Base-by-base conservation (phyloP, 2,888 invertebrate species). In the Eledona agricola region DNA sequence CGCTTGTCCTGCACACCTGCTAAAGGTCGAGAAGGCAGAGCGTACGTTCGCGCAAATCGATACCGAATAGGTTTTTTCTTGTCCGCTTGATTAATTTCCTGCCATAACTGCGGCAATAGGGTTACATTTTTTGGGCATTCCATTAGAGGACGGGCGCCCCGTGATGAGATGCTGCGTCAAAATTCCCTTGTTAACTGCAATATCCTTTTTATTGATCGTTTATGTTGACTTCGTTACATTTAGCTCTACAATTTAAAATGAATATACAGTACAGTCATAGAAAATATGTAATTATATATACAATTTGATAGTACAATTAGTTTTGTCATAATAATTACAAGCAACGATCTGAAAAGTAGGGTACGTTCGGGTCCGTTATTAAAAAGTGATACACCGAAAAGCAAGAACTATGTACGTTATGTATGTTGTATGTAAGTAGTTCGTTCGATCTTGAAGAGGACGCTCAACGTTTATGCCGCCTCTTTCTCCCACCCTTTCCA, bases 211-310 rank as follows among this genome's bases (percentile, higher is more conserved):
- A 35, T 47, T 47, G 26, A 47, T 28, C 37, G 37, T 35, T 47
- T 35, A 47, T 35, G 47, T 50, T 23, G 32, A 35, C 7, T 50
- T 52, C 52, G 51, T 53, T 60, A 60, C 60, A 60, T 54, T 56
- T 43, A 60, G 60, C 57, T 52, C 60, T 63, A 63, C 58, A 63
- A 52, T 61, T 59, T 57, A 51, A 63, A 62, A 63, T 59, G 56
- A 61, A 64, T 64, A 63, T 61, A 65, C 51, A 51, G 55, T 62
- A 65, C 63, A 64, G 59, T 62, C 59, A 65, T 66, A 66, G 65
- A 66, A 67, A 66, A 68, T 68, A 68, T 61, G 32, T 46, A 46
- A 47, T 46, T 34, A 43, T 65, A n/a, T n/a, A 65, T 65, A 67
- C 66, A 66, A 59, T 66, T 63, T 66, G 61, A 66, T 65, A 58